These are phyloP conservation scores for Pristionchus maxplancki DNA, from an alignment of 2,888 invertebrate species.

Conservation along the genomic window DNA sequence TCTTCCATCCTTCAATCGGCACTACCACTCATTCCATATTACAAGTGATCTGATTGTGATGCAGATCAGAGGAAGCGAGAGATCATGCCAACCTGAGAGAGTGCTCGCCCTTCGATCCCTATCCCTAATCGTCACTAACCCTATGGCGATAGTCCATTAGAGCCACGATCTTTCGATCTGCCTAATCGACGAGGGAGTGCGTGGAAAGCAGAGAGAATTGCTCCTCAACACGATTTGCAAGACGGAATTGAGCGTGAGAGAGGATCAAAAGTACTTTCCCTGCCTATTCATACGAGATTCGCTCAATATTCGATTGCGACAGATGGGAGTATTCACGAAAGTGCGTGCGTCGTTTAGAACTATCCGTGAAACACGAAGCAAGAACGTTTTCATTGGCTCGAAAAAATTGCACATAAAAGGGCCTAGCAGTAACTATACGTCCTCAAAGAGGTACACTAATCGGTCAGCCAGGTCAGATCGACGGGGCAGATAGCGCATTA, in stretches of 20 bases:
- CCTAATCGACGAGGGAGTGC: too few species aligned
- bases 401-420: neutral
- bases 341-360: too few species aligned
- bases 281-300: neutral
- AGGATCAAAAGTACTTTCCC: neutral
- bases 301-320: neutral
- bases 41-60: too few species aligned
- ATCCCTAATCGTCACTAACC: neutral
- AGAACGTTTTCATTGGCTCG: too few species aligned
- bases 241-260: neutral
- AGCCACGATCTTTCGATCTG: too few species aligned
- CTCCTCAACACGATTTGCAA: neutral
- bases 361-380: neutral
- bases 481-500: neutral
- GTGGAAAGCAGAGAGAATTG: too few species aligned
- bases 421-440: neutral
- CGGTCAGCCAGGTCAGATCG: neutral
- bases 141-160: neutral
- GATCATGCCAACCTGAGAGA: too few species aligned
- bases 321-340: too few species aligned
- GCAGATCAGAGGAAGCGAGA: too few species aligned
- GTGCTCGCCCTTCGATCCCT: too few species aligned
- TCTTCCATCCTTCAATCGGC: too few species aligned
- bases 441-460: constrained; percentile 5
- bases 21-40: too few species aligned